Conservation (phyloP, 2,113 vertebrate species). For the Coracopsis vasa region DNA sequence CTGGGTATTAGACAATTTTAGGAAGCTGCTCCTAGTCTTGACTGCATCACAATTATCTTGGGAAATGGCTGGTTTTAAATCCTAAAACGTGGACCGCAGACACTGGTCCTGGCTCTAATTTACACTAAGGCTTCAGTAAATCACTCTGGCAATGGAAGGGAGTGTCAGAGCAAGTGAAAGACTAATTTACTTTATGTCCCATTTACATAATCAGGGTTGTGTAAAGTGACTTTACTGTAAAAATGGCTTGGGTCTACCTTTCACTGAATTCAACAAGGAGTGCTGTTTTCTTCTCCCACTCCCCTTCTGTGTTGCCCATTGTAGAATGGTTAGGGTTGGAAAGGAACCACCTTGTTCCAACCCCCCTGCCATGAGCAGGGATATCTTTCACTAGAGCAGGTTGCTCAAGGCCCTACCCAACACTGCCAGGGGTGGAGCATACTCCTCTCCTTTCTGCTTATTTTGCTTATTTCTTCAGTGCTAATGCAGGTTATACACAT, state of each 20-base stretch:
- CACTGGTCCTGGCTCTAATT: background rate
- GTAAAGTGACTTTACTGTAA: background rate
- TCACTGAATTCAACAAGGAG: background rate
- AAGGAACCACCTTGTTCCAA: background rate
- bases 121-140: background rate
- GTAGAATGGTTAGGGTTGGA: background rate
- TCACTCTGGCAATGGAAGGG: background rate
- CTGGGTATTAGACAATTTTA: slow-evolving; percentile 40
- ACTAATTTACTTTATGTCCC: background rate
- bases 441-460: background rate
- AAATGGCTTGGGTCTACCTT: background rate
- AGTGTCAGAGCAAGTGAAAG: background rate
- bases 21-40: slow-evolving; percentile 19
- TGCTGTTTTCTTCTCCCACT: background rate
- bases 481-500: background rate
- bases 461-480: background rate
- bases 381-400: too few relatives aligned
- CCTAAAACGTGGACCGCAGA: background rate
- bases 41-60: slow-evolving; percentile 28
- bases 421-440: background rate
- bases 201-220: background rate
- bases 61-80: slow-evolving; percentile 34
- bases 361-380: background rate
- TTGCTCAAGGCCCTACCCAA: background rate
- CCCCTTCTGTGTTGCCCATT: accelerated